Evolutionary conservation across 1,140 invertebrate species (phyloP).

Genomic region (Pseudomyrmex concolor): DNA sequence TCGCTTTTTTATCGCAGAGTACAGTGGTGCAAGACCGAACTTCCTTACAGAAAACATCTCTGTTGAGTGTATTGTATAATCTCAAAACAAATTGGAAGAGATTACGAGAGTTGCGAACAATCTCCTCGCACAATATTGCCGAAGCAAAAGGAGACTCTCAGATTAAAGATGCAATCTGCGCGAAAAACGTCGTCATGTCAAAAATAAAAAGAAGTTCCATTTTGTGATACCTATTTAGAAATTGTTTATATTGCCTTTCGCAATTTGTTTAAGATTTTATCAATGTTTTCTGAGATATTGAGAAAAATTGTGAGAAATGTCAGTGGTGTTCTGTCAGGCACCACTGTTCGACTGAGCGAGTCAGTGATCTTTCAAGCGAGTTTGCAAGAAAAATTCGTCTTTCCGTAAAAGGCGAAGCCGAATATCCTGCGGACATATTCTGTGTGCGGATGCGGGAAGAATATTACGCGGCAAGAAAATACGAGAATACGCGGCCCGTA

Average conservation of each 20-base stretch:
- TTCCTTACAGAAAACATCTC: not conserved
- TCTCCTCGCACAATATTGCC: too few relatives aligned
- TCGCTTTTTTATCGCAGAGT: not conserved
- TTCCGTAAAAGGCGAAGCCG: constrained; percentile 51
- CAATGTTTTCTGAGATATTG: not conserved
- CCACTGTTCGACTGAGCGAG: not conserved
- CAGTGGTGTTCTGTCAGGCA: not conserved
- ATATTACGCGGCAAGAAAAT: not conserved
- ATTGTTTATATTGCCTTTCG: not conserved
- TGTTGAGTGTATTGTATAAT: too few relatives aligned
- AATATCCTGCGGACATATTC: constrained; percentile 6
- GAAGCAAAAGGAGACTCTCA: too few relatives aligned
- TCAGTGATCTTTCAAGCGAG: not conserved
- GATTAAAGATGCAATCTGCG: too few relatives aligned
- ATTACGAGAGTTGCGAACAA: not conserved
- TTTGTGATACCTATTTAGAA: not conserved
- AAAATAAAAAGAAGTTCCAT: too few relatives aligned
- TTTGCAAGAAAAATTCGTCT: constrained; percentile 46
- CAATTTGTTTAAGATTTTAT: not conserved
- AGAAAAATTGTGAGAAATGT: not conserved
- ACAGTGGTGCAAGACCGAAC: constrained; percentile 11
- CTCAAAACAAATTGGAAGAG: not conserved
- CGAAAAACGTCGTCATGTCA: too few relatives aligned
- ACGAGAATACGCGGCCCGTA: not conserved
- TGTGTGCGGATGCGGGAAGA: not conserved